Evolutionary conservation across 2,797 vertebrate genomes (phyloP).

Genomic region (Furcifer pardalis): DNA sequence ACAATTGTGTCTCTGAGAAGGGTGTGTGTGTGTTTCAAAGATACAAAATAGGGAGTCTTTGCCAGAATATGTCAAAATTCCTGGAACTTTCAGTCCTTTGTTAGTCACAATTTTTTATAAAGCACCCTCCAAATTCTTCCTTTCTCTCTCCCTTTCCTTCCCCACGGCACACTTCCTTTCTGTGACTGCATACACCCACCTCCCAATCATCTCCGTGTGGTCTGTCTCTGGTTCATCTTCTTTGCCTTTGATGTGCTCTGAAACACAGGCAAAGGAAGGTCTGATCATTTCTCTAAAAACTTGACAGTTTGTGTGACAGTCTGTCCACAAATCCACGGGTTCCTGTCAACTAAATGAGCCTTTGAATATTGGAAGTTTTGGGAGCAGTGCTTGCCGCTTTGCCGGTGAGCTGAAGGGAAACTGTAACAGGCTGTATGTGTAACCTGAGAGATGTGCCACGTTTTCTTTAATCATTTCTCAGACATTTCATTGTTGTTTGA

Average conservation of each 20-base stretch:
- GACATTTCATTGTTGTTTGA: constrained; percentile 69
- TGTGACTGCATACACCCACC: constrained; percentile 71
- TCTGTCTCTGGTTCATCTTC: constrained; percentile 71
- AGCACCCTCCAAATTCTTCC: constrained; percentile 7
- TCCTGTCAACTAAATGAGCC: constrained; percentile 69
- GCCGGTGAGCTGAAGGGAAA: constrained; percentile 63
- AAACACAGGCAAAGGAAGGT: constrained; percentile 71
- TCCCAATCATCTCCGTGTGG: constrained; percentile 69
- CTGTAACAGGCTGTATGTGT: constrained; percentile 63
- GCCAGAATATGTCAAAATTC: constrained; percentile 71
- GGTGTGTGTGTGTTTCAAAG: constrained; percentile 69
- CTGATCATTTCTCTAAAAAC: constrained; percentile 76
- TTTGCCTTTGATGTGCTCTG: constrained; percentile 71
- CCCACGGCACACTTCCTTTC: constrained; percentile 43
- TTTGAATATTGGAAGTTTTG: constrained; percentile 64
- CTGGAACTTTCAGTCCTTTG: constrained; percentile 69
- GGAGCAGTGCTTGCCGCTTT: constrained; percentile 63
- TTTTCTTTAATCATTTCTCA: constrained; percentile 69
- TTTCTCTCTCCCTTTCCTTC: neutral
- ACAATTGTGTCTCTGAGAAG: constrained; percentile 61
- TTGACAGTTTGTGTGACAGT: constrained; percentile 80
- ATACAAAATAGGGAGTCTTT: constrained; percentile 66
- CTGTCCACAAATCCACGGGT: constrained; percentile 73
- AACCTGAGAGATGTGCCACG: constrained; percentile 66
- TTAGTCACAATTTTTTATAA: constrained; percentile 67